phyloP scores from a whole-genome alignment of 1,140 invertebrate species.

The Ericerus pela region DNA sequence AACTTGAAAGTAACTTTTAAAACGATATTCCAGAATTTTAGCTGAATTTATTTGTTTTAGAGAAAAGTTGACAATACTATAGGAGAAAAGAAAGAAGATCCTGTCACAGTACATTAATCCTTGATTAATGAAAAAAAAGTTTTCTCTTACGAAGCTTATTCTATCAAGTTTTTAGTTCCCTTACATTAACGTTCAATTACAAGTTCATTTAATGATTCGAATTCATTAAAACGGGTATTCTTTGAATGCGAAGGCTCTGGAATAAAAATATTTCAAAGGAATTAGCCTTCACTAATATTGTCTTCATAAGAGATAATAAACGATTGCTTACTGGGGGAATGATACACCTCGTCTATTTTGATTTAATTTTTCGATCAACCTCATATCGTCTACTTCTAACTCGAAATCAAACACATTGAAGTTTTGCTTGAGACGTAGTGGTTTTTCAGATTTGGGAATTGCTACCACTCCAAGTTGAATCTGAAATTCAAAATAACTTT shows the following conservation, averaged over 20 bases:
- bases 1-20: no score
- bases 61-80: no score
- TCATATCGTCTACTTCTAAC: conserved; percentile 39
- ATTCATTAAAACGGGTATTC: conserved; percentile 22
- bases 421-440: conserved; percentile 50
- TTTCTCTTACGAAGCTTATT: no score
- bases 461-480: conserved; percentile 38
- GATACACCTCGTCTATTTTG: conserved; percentile 23
- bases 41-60: no score
- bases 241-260: conserved; percentile 21
- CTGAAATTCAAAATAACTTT: conserved; percentile 5
- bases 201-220: background rate
- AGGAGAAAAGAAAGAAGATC: no score
- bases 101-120: no score
- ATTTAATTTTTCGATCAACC: conserved; percentile 30
- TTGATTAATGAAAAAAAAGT: no score
- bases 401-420: conserved; percentile 55
- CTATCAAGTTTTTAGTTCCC: no score
- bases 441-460: conserved; percentile 51
- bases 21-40: no score
- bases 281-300: background rate
- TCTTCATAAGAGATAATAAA: background rate
- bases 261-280: conserved; percentile 3
- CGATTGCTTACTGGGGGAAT: conserved; percentile 25
- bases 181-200: no score